Percentiles rank a stretch among this genome's conserved stretches.
These are phyloP conservation scores for Bibio marci DNA, from an alignment of 2,888 invertebrate genomes.

Conservation along the genomic window DNA sequence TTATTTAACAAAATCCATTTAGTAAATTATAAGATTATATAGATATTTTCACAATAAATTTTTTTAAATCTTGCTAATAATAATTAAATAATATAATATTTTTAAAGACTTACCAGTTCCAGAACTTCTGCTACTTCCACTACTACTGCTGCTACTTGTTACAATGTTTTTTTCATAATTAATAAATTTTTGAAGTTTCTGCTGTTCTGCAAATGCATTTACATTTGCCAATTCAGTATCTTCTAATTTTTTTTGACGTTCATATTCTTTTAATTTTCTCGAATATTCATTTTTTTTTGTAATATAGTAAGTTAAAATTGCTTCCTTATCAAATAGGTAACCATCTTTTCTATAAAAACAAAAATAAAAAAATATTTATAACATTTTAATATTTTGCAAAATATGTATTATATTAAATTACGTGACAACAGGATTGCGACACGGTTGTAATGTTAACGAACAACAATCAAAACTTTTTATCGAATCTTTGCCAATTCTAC, in stretches of 20 bases:
- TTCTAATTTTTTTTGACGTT: constrained; percentile 65
- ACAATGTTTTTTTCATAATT: constrained; percentile 67
- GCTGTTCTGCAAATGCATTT: constrained; percentile 53
- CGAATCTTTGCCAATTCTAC: constrained; percentile 59
- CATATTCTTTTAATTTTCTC: constrained; percentile 79
- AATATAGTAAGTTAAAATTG: constrained; percentile 86
- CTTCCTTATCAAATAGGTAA: constrained; percentile 90
- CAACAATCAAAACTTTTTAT: constrained; percentile 92
- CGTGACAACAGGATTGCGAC: constrained; percentile 81
- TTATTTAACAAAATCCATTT: too few species aligned
- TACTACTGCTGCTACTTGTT: too few species aligned
- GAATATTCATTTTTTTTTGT: constrained; percentile 85
- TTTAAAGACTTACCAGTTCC: constrained; percentile 8
- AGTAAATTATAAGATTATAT: too few species aligned
- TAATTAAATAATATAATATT: too few species aligned
- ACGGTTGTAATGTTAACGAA: constrained; percentile 90
- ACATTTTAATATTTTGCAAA: too few species aligned
- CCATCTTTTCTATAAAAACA: constrained; percentile 51
- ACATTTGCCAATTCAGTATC: constrained; percentile 51
- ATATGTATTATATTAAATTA: constrained; percentile 31
- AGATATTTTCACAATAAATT: too few species aligned
- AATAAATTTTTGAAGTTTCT: constrained; percentile 60
- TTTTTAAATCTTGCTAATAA: too few species aligned
- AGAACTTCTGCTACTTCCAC: too few species aligned
- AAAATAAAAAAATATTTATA: background rate